Evolutionary conservation across 2,797 vertebrate species (phyloP), one percentile per base, ranked within the genome.

Genomic region (Moxostoma hubbsi): DNA sequence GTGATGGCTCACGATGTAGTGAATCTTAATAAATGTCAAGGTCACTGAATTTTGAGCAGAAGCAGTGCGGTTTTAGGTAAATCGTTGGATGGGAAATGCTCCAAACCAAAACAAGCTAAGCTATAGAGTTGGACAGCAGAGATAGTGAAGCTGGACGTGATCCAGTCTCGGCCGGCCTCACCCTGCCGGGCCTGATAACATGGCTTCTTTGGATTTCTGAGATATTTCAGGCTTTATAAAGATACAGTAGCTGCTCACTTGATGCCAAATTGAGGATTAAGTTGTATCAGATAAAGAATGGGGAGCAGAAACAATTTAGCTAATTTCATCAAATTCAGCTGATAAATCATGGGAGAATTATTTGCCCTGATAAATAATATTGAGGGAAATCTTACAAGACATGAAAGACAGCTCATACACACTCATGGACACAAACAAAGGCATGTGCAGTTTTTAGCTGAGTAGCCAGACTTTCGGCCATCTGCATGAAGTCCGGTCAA

Each of bases 251-350:
- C 73, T 62, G 9, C 11, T 67, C 46, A 47, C 65, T 70, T 77
- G 71, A 83, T 71, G 70, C 62, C 63, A 78, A 54, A 49, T 72
- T 82, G 70, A 50, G 36, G 46, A 72, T 64, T 66, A 72, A 54
- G 74, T 73, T 73, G 16, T 59, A 65, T 72, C 80, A 71, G 80
- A 80, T 82, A 80, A 77, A 73, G 70, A 73, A 15, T 9, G 45
- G 62, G 43, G 62, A 46, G 70, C 15, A 36, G 24, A 67, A 68
- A 18, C 57, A 36, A 43, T 64, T 65, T 68, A 63, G 36, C 73
- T 74, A 66, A 77, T 75, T 77, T 71, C 45, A 66, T 68, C 69
- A 53, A 64, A 61, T 57, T 72, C 59, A 70, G 77, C 61, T 9
- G 49, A 57, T 72, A 46, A 55, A 58, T 77, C 76, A 11, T 43